A percentile compares a stretch with the other conserved stretches of the same genome.
These are phyloP conservation scores for Pocillopora meandrina DNA, from an alignment of 92 coral and sea anemone species.

Conservation along the genomic window DNA sequence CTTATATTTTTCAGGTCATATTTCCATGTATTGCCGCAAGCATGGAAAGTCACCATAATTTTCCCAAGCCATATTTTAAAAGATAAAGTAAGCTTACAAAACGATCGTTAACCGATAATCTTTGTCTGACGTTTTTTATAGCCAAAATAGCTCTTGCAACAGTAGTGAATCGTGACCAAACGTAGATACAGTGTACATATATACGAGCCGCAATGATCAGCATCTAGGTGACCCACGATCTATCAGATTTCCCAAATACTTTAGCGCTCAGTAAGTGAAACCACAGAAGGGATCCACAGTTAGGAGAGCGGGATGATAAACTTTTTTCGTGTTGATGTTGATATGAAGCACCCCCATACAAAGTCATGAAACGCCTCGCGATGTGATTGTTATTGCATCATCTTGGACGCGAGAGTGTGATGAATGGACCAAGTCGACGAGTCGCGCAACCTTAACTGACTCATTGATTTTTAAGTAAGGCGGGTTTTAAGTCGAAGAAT, in stretches of 20 bases:
- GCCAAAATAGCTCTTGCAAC: neutral
- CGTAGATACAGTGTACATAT: no score
- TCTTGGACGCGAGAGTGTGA: neutral
- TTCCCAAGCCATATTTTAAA: neutral
- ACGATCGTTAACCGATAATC: constrained; percentile 1
- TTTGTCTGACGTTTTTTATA: neutral
- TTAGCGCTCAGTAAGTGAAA: neutral
- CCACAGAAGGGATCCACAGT: constrained; percentile 1
- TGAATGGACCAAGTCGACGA: constrained; percentile 17
- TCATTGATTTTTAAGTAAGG: no score
- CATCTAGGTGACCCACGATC: constrained; percentile 6
- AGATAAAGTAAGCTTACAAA: constrained; percentile 2
- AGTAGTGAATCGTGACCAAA: neutral
- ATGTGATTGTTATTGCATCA: neutral
- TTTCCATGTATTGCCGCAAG: constrained; percentile 4
- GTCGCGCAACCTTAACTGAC: neutral
- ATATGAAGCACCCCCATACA: neutral
- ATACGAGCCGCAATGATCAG: neutral
- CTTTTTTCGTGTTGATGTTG: neutral
- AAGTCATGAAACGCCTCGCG: neutral
- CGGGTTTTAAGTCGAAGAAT: no score
- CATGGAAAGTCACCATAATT: constrained; percentile 6
- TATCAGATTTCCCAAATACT: constrained; percentile 3
- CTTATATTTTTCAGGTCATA: constrained; percentile 19
- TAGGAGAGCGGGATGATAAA: neutral